Percentiles rank a stretch among this genome's conserved stretches.
Evolutionary conservation across 2,888 invertebrate genomes (phyloP).

Genomic region (Megaustenia siamemsis): DNA sequence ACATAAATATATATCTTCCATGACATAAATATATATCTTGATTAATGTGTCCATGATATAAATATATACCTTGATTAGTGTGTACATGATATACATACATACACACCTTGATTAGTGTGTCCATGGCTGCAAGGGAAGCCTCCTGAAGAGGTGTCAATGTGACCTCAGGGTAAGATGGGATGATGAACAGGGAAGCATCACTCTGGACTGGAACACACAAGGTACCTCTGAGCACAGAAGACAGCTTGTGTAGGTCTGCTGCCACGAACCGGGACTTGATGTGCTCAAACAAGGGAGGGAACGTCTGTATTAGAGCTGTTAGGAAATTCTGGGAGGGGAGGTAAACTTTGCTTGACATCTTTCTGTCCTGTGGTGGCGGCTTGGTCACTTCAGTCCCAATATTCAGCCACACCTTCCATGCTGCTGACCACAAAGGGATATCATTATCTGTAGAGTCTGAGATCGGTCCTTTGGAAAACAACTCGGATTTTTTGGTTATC

Average conservation of each 20-base stretch:
- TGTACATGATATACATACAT: not conserved
- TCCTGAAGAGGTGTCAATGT: constrained; percentile 89
- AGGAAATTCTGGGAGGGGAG: constrained; percentile 95
- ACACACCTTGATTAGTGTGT: constrained; percentile 89
- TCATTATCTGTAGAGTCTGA: constrained; percentile 67
- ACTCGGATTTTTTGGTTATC: constrained; percentile 30
- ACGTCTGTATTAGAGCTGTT: constrained; percentile 95
- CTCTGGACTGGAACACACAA: constrained; percentile 91
- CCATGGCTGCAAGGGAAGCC: constrained; percentile 91
- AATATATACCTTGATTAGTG: not conserved
- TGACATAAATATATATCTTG: too few relatives aligned
- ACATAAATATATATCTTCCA: too few relatives aligned
- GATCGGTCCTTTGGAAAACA: constrained; percentile 53
- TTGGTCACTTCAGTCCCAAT: constrained; percentile 90
- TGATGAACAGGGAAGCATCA: constrained; percentile 89
- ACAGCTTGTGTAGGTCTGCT: constrained; percentile 89
- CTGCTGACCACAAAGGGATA: constrained; percentile 77
- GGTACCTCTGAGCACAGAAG: constrained; percentile 87
- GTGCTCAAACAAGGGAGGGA: constrained; percentile 95
- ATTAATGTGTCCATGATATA: too few relatives aligned
- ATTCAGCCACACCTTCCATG: constrained; percentile 86
- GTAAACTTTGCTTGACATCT: constrained; percentile 82
- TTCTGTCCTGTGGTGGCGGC: constrained; percentile 79
- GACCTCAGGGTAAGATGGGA: constrained; percentile 87
- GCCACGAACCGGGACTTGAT: constrained; percentile 83